A percentile compares a stretch with the other conserved stretches of the same genome.
Evolutionary conservation across 2,888 invertebrate species (phyloP).

Genomic region (Euplexia lucipara): DNA sequence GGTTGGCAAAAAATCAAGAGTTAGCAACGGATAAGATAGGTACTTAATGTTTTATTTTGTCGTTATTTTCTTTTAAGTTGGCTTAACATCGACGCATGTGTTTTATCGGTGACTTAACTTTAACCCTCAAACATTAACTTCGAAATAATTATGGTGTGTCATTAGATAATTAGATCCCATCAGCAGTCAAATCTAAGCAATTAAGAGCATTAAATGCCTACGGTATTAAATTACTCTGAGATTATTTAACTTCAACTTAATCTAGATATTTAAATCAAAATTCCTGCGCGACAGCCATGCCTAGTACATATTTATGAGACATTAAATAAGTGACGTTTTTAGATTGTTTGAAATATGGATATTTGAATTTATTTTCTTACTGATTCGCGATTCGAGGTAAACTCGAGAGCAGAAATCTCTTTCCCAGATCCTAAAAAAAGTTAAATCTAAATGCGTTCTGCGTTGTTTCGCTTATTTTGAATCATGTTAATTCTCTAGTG

Average conservation of each 20-base stretch:
- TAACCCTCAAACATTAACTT: conserved; percentile 38
- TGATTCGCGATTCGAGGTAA: conserved; percentile 29
- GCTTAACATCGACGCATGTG: conserved; percentile 49
- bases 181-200: conserved; percentile 12
- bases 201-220: conserved; percentile 20
- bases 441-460: background rate
- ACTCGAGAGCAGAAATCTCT: background rate
- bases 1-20: conserved; percentile 60
- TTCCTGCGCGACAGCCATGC: conserved; percentile 36
- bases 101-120: conserved; percentile 45
- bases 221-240: conserved; percentile 33
- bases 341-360: conserved; percentile 47
- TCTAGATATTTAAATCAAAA: conserved; percentile 50
- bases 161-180: conserved; percentile 28
- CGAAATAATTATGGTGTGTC: conserved; percentile 20
- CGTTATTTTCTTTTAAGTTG: conserved; percentile 30
- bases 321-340: conserved; percentile 40
- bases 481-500: background rate
- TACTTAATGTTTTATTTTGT: conserved; percentile 55
- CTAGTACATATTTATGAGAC: conserved; percentile 45
- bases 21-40: conserved; percentile 61
- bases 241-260: conserved; percentile 32
- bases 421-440: background rate
- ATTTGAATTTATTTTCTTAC: conserved; percentile 23
- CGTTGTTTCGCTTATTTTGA: background rate